phyloP scores from a whole-genome alignment of 2,888 invertebrate genomes.

The Tetanocera ferruginea region DNA sequence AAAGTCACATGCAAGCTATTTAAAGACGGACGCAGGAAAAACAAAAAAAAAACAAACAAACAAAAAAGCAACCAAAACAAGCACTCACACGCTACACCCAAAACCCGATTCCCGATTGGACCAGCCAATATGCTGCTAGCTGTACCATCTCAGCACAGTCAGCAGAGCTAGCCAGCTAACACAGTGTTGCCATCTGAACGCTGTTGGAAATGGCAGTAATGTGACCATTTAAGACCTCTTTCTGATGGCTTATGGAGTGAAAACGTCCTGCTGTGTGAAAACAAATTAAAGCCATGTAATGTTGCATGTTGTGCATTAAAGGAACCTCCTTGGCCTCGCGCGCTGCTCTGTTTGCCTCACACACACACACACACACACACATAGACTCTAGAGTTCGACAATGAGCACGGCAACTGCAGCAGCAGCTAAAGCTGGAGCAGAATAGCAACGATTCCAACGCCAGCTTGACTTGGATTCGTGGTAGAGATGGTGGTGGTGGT shows the following conservation, averaged over 20 bases:
- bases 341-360: not conserved
- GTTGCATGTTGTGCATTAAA: conserved; percentile 61
- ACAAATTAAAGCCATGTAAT: conserved; percentile 68
- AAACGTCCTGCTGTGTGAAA: conserved; percentile 68
- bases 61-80: not conserved
- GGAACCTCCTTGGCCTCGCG: conserved; percentile 17
- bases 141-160: not conserved
- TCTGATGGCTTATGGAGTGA: conserved; percentile 67
- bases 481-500: too few relatives aligned
- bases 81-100: conserved; percentile 9
- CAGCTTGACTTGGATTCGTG: not conserved
- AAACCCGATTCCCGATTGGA: not conserved
- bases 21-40: not conserved
- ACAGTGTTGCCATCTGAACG: conserved; percentile 59
- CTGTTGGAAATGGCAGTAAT: conserved; percentile 65
- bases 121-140: not conserved
- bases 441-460: not conserved
- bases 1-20: not conserved
- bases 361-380: too few relatives aligned
- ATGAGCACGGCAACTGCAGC: not conserved
- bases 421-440: not conserved
- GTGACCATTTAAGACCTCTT: conserved; percentile 65
- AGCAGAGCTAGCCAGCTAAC: not conserved
- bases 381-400: too few relatives aligned
- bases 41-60: not conserved